A percentile compares a stretch with the other conserved stretches of the same genome.
Conservation (phyloP, 2,113 vertebrate species). For the Macrotis lagotis region DNA sequence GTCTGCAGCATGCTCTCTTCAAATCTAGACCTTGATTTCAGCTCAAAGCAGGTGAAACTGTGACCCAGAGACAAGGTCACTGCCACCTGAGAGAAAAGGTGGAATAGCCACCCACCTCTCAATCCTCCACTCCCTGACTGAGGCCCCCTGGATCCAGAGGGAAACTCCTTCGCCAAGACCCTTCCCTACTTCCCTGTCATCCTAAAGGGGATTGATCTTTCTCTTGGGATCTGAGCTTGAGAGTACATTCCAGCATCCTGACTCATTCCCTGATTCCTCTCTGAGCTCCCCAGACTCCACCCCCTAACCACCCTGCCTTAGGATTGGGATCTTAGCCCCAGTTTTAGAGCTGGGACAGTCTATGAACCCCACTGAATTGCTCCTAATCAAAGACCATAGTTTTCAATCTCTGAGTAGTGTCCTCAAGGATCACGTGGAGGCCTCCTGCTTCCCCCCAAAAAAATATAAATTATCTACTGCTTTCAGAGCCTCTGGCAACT, state of each 20-base stretch:
- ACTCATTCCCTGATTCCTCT: neutral
- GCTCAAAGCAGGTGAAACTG: neutral
- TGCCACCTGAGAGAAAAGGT: neutral
- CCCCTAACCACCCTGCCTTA: neutral
- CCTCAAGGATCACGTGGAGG: neutral
- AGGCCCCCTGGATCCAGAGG: neutral
- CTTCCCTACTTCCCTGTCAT: slow-evolving; percentile 60
- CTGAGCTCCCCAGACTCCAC: neutral
- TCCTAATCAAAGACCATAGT: neutral
- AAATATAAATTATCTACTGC: too few relatives aligned
- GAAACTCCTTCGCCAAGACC: slow-evolving; percentile 53
- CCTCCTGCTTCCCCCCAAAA: neutral
- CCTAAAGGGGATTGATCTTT: neutral
- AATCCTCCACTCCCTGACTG: neutral
- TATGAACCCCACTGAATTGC: neutral
- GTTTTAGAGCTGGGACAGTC: neutral
- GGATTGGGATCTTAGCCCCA: neutral
- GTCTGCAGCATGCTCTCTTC: neutral
- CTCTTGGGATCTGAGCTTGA: neutral
- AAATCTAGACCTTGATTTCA: neutral
- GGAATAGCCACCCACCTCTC: neutral
- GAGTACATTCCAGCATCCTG: neutral
- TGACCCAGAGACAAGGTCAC: neutral
- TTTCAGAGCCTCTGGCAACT: neutral
- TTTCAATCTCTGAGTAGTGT: neutral